Conservation (phyloP, 2,113 vertebrate genomes). For the Colaptes auratus region DNA sequence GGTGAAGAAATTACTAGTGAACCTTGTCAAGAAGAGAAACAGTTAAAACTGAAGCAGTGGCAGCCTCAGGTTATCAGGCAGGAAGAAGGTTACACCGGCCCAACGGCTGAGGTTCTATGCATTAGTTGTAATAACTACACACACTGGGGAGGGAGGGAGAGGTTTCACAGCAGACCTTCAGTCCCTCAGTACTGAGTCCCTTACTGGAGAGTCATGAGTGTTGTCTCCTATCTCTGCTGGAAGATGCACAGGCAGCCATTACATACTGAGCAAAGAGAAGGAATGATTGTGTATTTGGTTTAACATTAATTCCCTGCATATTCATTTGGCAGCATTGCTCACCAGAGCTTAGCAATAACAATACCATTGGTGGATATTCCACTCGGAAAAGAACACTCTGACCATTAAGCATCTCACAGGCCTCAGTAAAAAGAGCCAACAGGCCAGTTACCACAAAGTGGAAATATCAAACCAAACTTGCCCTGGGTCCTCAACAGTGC, state of each 20-base stretch:
- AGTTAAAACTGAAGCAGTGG: neutral
- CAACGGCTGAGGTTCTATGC: neutral
- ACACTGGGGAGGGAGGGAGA: neutral
- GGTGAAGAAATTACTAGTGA: neutral
- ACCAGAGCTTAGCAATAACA: neutral
- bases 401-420: neutral
- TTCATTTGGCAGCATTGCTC: neutral
- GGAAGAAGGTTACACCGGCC: neutral
- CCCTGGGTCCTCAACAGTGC: accelerated
- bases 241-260: neutral
- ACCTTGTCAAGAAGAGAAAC: neutral
- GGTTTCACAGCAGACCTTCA: neutral
- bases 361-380: neutral
- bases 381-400: neutral
- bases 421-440: neutral
- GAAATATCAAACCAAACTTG: neutral
- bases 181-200: neutral
- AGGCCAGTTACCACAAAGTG: neutral
- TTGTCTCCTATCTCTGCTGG: neutral
- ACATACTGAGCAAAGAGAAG: accelerated
- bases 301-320: neutral
- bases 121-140: neutral
- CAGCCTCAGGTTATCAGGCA: neutral
- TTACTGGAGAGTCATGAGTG: neutral
- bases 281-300: neutral